Evolutionary conservation across 2,888 invertebrate species (phyloP).

Genomic region (Campoletis raptor): DNA sequence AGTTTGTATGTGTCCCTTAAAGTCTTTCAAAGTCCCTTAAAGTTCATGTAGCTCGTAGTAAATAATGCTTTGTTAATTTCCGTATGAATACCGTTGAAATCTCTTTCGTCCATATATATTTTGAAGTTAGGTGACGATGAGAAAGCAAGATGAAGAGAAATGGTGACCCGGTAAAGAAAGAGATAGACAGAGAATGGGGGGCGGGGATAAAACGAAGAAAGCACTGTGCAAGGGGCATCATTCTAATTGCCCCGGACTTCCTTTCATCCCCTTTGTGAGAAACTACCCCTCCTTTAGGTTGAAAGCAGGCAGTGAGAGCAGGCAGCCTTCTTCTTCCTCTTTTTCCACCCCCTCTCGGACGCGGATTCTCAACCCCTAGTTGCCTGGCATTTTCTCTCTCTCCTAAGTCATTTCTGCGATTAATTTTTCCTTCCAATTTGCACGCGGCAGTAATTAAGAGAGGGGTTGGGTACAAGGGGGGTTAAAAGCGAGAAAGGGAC

Average conservation of each 20-base stretch:
- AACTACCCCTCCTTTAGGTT: constrained; percentile 68
- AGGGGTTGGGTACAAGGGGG: constrained; percentile 79
- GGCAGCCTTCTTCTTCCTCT: constrained; percentile 82
- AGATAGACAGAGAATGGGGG: constrained; percentile 17
- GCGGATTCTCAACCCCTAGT: constrained; percentile 52
- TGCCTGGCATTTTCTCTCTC: constrained; percentile 45
- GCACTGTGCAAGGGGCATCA: constrained; percentile 82
- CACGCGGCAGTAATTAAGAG: constrained; percentile 85
- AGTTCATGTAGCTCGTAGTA: not conserved
- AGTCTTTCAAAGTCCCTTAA: not conserved
- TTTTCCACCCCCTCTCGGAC: constrained; percentile 70
- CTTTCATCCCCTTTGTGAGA: constrained; percentile 85
- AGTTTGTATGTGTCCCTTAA: not conserved
- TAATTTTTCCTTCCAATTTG: constrained; percentile 85
- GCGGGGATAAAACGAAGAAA: constrained; percentile 63
- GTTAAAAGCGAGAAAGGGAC: constrained; percentile 43
- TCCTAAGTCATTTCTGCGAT: constrained; percentile 85
- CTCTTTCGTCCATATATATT: not conserved
- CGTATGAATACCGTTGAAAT: not conserved
- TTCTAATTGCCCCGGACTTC: constrained; percentile 85
- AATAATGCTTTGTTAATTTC: not conserved
- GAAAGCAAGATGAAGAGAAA: constrained; percentile 69
- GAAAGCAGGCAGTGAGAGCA: not conserved
- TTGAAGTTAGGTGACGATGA: constrained; percentile 6
- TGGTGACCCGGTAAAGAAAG: constrained; percentile 67